Percentiles rank a stretch among this genome's conserved stretches.
phyloP scores from a whole-genome alignment of 2,113 vertebrate species.

The Rallus limicola region DNA sequence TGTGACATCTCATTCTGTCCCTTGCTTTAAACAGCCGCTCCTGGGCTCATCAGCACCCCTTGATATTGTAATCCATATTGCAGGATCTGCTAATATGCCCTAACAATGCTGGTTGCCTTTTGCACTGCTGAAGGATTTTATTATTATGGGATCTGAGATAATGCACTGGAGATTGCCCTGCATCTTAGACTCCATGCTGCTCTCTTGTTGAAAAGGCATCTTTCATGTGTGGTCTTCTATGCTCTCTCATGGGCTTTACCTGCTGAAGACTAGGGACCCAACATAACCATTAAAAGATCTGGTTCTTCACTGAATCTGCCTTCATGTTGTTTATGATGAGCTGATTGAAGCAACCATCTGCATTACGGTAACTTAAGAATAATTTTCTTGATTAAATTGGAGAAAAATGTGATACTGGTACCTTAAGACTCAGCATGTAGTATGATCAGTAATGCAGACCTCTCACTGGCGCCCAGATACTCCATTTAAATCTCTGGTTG shows the following conservation, averaged over 20 bases:
- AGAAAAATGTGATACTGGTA: background rate
- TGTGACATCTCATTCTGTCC: fast-evolving
- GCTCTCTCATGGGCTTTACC: background rate
- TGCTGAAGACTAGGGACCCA: background rate
- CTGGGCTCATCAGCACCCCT: background rate
- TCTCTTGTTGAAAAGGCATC: background rate
- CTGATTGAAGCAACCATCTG: background rate
- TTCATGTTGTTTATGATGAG: background rate
- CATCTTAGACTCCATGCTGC: background rate
- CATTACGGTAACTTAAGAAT: background rate
- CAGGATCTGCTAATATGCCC: background rate
- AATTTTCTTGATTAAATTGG: background rate
- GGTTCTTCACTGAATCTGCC: background rate
- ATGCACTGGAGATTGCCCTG: background rate
- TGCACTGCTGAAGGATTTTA: background rate
- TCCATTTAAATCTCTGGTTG: background rate
- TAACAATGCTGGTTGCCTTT: background rate
- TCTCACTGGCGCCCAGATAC: background rate
- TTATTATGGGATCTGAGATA: background rate
- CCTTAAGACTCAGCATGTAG: background rate
- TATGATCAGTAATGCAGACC: background rate
- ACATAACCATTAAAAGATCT: too few species aligned
- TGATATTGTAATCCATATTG: fast-evolving
- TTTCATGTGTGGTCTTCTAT: background rate
- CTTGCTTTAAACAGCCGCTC: background rate